These are phyloP conservation scores for Acleris cristana DNA, from an alignment of 2,888 invertebrate species.

Conservation along the genomic window DNA sequence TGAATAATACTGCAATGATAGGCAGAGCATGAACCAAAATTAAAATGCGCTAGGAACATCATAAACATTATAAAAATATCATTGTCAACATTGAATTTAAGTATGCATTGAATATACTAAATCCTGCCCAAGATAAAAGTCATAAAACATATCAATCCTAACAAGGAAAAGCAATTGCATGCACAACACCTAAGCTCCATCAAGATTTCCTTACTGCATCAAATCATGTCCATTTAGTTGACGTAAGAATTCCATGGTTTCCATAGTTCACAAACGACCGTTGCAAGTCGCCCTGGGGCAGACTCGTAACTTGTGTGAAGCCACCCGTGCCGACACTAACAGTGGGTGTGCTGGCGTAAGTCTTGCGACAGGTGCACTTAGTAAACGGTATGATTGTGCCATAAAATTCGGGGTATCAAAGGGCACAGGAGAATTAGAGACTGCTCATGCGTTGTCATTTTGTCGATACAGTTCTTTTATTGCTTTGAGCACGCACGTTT, in stretches of 20 bases:
- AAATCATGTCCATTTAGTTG: slow-evolving; percentile 28
- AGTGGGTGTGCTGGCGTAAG: slow-evolving; percentile 41
- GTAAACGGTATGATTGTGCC: slow-evolving; percentile 24
- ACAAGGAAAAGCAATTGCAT: not conserved
- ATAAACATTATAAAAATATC: too few species aligned
- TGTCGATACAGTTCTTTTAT: slow-evolving; percentile 22
- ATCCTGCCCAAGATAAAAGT: too few species aligned
- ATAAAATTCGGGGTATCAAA: slow-evolving; percentile 21
- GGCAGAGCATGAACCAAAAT: too few species aligned
- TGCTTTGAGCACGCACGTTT: slow-evolving; percentile 26
- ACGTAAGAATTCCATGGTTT: slow-evolving; percentile 29
- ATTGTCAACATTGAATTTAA: too few species aligned
- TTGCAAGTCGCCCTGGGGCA: slow-evolving; percentile 18
- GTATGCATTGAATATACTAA: too few species aligned
- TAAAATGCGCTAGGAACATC: too few species aligned
- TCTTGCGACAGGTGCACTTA: slow-evolving; percentile 31
- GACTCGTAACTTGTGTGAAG: slow-evolving; percentile 37
- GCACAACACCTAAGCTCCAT: not conserved
- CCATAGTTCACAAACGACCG: slow-evolving; percentile 31
- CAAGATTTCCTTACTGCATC: slow-evolving; percentile 19
- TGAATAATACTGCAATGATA: too few species aligned
- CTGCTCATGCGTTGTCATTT: slow-evolving; percentile 13
- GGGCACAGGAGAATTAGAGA: slow-evolving; percentile 2
- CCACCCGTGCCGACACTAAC: slow-evolving; percentile 28
- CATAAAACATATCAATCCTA: not conserved